Evolutionary conservation across 2,113 vertebrate species (phyloP).

Genomic region (Zapornia atra): DNA sequence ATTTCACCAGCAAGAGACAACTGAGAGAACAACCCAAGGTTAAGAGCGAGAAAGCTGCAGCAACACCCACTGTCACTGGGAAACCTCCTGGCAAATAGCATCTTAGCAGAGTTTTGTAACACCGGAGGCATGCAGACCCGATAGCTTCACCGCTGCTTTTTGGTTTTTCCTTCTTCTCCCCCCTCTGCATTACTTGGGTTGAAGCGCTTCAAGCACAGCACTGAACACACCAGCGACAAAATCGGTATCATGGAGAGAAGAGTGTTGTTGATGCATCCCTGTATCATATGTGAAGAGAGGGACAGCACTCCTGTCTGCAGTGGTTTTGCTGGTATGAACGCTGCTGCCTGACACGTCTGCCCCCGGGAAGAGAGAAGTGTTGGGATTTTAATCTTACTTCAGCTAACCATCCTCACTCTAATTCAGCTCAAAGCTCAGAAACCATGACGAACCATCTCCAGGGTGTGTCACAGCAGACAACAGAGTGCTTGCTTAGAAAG

Average conservation of each 20-base stretch:
- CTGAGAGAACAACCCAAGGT: neutral
- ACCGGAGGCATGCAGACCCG: neutral
- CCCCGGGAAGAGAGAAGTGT: neutral
- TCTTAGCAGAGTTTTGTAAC: neutral
- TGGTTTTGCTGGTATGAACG: neutral
- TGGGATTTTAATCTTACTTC: neutral
- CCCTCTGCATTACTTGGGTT: neutral
- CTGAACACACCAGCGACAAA: neutral
- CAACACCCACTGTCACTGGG: neutral
- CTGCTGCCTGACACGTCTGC: neutral
- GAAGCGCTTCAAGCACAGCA: neutral
- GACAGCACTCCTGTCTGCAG: neutral
- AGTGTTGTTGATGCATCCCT: neutral
- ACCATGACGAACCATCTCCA: neutral
- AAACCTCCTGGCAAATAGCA: neutral
- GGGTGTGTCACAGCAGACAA: neutral
- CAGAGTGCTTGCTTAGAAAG: neutral
- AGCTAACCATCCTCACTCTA: neutral
- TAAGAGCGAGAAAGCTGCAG: neutral
- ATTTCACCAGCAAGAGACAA: neutral
- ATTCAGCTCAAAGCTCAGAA: neutral
- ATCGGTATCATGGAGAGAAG: neutral
- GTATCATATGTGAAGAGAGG: neutral
- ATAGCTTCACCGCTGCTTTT: neutral
- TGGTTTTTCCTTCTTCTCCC: too few relatives aligned